Evolutionary conservation across 2,113 vertebrate species (phyloP), one percentile per base, ranked within the genome.

Genomic region (Hassar affinis): DNA sequence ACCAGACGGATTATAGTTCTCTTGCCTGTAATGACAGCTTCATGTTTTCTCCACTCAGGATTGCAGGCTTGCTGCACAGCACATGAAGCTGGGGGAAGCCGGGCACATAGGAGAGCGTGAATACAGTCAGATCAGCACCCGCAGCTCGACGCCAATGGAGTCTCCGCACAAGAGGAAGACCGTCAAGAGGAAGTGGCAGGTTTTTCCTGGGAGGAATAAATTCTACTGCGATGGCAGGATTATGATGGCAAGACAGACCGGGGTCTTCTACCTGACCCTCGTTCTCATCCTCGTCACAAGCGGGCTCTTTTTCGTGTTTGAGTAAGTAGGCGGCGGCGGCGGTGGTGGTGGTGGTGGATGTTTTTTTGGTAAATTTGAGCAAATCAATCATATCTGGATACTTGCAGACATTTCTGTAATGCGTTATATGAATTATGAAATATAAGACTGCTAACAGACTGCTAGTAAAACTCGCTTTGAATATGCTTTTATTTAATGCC

Each of bases 221-320:
- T 99, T 99, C 91, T 98, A 95, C 92, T 99, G 98, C 93, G 91
- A 97, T 92, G 98, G 98, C 79, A 95, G 97, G 92, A 96, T 99
- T 91, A 99, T 99, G 97, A 99, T 99, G 97, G 98, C 97, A 89
- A 96, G 95, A 71, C 98, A 99, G 94, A 97, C 96, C 0, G 98
- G 98, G 88, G 97, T 99, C 86, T 99, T 99, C 95, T 98, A 97
- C 93, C 95, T 99, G 91, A 99, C 98, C 74, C 94, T 99, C 79
- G 90, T 97, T 88, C 97, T 99, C 88, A 99, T 99, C 87, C 91
- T 99, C 88, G 94, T 98, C 88, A 99, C 98, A 38, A 98, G 97
- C 91, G 97, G 97, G 90, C 97, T 99, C 91, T 99, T 99, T 95
- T 99, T 99, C 93, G 94, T 95, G 42, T 99, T 98, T 93, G 98